Evolutionary conservation across 2,113 vertebrate species (phyloP), one percentile per base, ranked within the genome.

Genomic region (Mungos mungo): DNA sequence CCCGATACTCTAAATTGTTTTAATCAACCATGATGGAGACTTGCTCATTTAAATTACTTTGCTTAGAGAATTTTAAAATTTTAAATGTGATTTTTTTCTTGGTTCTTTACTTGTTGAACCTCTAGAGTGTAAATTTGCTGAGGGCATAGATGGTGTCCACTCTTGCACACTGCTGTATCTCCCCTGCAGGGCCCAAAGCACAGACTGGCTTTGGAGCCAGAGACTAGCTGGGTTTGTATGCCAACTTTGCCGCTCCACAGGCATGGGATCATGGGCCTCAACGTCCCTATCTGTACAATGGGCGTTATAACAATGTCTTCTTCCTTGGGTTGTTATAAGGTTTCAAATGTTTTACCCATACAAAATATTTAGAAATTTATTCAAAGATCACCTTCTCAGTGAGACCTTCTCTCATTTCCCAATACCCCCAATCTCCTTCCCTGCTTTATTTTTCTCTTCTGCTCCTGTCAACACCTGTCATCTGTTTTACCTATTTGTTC

Each of bases 81-180:
- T 81, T 41, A 66, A 85, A 38, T 85, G 31, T 96, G 66, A 63
- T 35, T 41, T 5, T 92, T 79, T 25, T 88, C 23, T 90, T 79
- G 7, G 82, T 95, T 86, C 38, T 90, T 95, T 90, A 50, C 72
- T 77, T 77, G 19, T 71, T 90, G 95, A 94, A 68, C 38, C 21
- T 74, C 57, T 76, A 83, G 45, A 21, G 85, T 92, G 3, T 93
- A 52, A 88, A 71, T 91, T 72, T 94, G 66, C 41, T 90, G 82
- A 94, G 35, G 57, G 33, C 81, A 41, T 1, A 21, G 77, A 69
- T 16, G 86, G 14, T 63, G 10, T 79, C 47, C 85, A 33, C 14
- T 77, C 94, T 83, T 77, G 65, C 50, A 95, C 81, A 41, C 29
- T 74, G 41, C 12, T 41, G 7, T 82, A n/a, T 77, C 69, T 92